Evolutionary conservation across 1,140 invertebrate genomes (phyloP), one percentile per base, ranked within the genome.

Genomic region (Drosophila punjabiensis): DNA sequence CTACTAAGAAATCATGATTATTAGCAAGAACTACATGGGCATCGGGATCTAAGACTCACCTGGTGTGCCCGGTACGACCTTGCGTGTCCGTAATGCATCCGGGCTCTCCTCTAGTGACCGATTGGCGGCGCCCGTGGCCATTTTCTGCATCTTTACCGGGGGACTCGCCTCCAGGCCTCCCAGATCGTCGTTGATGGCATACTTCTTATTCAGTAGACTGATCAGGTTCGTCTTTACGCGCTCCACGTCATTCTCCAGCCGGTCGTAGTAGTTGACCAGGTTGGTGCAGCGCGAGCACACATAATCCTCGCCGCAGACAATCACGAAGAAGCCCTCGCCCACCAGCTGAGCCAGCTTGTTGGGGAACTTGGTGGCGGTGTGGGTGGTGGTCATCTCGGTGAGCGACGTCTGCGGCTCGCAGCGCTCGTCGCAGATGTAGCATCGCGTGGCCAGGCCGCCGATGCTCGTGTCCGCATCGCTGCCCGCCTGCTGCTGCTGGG

Each of bases 201-300:
- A 93, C 76, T 93, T 93, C 73, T 93, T 93, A 47, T 93, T 91
- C 7, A 93, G 64, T 55, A 93, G 73, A 69, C 91, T 93, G 35
- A 93, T 76, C 37, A 93, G 77, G 60, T 93, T 93, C 28, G 86
- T 78, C 32, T 88, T 88, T 0, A 93, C 92, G 24, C 92, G 88
- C 62, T 93, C 92, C 41, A 93, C 84, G 61, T 93, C 93, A 30
- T 88, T 92, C 59, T 93, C 93, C 20, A 93, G 62, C 8, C 93
- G 91, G 62, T 93, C 93, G 47, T 86, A 92, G 63, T 93, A 93
- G 77, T 93, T 93, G 8, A 93, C 87, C 58, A 93, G 68, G 45
- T 93, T 93, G 35, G 92, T 89, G 70, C 93, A 93, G 20, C 93
- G 91, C 41, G 91, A 83, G 68, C 93, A 93, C n/a, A 93, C 88